Evolutionary conservation across 2,797 vertebrate genomes (phyloP).

Genomic region (Pachyuromys duprasi): DNA sequence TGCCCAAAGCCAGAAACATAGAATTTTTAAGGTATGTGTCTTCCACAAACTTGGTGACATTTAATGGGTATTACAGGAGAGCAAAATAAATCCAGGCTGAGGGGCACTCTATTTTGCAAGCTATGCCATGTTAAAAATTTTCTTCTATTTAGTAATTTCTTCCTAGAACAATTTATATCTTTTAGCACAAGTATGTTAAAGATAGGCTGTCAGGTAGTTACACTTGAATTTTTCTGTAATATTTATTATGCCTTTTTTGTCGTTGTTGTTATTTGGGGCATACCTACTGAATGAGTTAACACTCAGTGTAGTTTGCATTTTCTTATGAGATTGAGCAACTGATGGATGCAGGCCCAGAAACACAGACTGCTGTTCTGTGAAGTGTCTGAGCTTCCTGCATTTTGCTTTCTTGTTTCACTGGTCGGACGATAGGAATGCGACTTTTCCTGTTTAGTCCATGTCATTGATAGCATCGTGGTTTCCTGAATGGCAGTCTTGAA

Average conservation of each 20-base stretch:
- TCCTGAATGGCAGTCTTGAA: neutral
- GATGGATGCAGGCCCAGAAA: neutral
- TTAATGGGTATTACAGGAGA: neutral
- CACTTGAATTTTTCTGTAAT: neutral
- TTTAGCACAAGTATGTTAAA: neutral
- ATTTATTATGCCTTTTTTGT: neutral
- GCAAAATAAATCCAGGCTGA: neutral
- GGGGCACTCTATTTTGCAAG: neutral
- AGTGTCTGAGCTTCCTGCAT: neutral
- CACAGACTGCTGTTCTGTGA: neutral
- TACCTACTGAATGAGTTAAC: neutral
- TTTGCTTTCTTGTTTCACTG: slow-evolving; percentile 11
- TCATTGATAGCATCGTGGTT: neutral
- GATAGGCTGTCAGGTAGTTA: neutral
- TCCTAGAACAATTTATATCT: neutral
- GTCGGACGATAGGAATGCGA: neutral
- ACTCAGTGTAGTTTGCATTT: neutral
- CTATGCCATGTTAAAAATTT: neutral
- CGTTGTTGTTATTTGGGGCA: neutral
- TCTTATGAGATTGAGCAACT: neutral
- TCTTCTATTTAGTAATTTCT: neutral
- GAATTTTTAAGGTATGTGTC: neutral
- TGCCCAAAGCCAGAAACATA: neutral
- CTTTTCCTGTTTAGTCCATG: neutral
- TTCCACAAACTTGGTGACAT: neutral